phyloP scores from a whole-genome alignment of 2,113 vertebrate genomes.

The Tupaia chinensis region DNA sequence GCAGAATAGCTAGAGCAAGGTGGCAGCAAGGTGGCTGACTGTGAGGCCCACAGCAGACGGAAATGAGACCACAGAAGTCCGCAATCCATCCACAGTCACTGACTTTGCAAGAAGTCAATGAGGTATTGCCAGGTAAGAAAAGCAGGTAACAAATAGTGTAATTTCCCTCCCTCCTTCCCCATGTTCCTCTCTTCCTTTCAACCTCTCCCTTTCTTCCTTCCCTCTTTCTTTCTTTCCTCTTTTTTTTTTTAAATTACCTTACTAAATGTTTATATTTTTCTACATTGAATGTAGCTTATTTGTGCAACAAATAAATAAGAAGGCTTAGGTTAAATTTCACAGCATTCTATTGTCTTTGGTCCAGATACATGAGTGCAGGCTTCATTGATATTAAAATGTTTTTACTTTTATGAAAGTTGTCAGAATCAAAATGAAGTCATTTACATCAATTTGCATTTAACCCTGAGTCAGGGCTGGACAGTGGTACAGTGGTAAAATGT shows the following conservation, averaged over 20 bases:
- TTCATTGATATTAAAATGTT: no score
- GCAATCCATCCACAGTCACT: fast-evolving
- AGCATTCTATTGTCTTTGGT: not conserved
- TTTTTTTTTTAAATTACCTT: not conserved
- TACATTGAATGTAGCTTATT: not conserved
- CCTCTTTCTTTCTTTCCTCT: no score
- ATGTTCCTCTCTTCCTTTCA: not conserved
- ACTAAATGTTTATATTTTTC: not conserved
- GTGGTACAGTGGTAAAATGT: no score
- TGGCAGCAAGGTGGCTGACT: not conserved
- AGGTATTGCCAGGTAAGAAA: not conserved
- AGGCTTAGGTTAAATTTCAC: not conserved
- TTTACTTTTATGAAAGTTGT: not conserved
- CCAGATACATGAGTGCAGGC: not conserved
- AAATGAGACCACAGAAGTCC: not conserved
- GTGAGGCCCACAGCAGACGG: no score
- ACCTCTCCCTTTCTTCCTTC: fast-evolving
- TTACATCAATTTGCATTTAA: no score
- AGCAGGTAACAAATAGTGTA: not conserved
- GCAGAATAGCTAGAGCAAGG: fast-evolving
- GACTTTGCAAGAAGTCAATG: not conserved
- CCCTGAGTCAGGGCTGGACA: no score
- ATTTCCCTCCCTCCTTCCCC: not conserved
- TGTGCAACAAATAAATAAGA: not conserved
- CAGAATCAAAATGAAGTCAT: no score